These are phyloP conservation scores for Trogon melanurus DNA, from an alignment of 2,113 vertebrate genomes.

Conservation along the genomic window DNA sequence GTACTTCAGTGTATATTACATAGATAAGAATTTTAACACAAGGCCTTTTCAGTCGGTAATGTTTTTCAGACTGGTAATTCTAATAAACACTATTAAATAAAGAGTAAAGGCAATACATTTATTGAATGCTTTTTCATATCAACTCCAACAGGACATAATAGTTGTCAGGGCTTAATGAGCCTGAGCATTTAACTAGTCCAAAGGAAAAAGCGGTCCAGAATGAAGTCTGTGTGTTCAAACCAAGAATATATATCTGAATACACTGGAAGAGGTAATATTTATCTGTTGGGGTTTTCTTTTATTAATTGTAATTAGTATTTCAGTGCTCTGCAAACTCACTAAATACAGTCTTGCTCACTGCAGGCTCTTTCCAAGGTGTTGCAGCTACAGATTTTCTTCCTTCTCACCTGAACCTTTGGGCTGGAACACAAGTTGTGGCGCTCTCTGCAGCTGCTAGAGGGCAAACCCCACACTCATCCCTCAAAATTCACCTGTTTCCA, in stretches of 20 bases:
- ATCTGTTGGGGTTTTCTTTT: neutral
- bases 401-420: neutral
- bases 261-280: neutral
- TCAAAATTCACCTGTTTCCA: neutral
- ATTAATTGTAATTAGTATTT: neutral
- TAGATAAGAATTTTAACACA: neutral
- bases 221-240: neutral
- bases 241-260: neutral
- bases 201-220: neutral
- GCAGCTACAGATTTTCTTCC: neutral
- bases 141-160: neutral
- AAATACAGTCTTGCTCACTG: neutral
- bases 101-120: neutral
- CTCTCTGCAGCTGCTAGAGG: neutral
- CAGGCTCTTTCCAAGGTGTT: neutral
- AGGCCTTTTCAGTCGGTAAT: neutral
- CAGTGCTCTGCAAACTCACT: neutral
- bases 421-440: neutral
- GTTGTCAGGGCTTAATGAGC: neutral
- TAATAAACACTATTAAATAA: neutral
- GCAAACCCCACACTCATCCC: neutral
- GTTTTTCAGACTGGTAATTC: neutral
- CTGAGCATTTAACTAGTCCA: neutral
- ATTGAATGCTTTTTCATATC: neutral
- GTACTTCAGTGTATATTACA: neutral